A percentile compares a stretch with the other conserved stretches of the same genome.
These are phyloP conservation scores for Dendrolimus pini DNA, from an alignment of 2,888 invertebrate genomes.

Conservation along the genomic window DNA sequence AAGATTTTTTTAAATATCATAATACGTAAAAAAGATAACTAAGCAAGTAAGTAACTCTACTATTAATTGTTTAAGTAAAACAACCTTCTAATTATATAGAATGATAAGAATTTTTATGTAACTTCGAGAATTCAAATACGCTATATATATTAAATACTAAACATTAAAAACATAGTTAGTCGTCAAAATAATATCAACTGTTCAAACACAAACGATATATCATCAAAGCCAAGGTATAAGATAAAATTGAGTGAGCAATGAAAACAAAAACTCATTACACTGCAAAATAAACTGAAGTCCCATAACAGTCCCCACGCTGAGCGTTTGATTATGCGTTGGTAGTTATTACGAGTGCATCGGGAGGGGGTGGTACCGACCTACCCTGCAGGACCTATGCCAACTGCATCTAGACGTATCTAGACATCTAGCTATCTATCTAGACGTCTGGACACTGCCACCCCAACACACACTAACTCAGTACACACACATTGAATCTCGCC, in stretches of 20 bases:
- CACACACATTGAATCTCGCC: background rate
- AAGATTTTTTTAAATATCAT: too few species aligned
- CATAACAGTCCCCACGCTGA: constrained; percentile 23
- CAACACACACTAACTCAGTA: constrained; percentile 16
- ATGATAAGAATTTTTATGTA: too few species aligned
- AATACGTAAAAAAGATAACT: too few species aligned
- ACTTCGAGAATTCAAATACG: background rate
- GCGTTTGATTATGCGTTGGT: constrained; percentile 53
- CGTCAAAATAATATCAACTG: background rate
- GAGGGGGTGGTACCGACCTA: constrained; percentile 29
- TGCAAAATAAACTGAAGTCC: constrained; percentile 31
- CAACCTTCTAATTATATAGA: too few species aligned
- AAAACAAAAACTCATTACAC: constrained; percentile 34
- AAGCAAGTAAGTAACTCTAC: too few species aligned
- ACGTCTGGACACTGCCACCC: constrained; percentile 33
- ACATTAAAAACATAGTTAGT: background rate
- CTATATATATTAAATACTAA: background rate
- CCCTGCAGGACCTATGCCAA: constrained; percentile 65
- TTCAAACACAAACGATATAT: too few species aligned
- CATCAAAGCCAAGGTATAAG: background rate
- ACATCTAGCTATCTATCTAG: constrained; percentile 51
- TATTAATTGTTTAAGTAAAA: too few species aligned
- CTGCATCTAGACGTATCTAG: constrained; percentile 41
- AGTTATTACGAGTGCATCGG: constrained; percentile 22
- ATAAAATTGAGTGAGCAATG: constrained; percentile 15